Conservation (phyloP, 2,113 vertebrate species). For the Chionis minor region DNA sequence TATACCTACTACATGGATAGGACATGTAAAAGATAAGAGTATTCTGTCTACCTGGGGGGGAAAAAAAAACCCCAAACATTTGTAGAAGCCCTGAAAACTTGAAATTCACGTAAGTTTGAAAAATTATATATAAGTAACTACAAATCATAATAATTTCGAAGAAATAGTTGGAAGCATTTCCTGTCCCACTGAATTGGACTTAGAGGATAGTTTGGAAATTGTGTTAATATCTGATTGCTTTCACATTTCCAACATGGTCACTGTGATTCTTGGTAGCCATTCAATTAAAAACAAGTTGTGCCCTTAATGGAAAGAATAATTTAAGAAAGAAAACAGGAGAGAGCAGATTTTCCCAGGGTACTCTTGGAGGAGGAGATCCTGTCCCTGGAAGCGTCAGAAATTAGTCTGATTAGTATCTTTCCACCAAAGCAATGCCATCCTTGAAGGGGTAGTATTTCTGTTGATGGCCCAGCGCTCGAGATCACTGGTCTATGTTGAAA, state of each 20-base stretch:
- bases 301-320: neutral
- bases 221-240: neutral
- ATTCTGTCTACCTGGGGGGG: neutral
- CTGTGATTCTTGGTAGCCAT: neutral
- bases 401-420: neutral
- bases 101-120: neutral
- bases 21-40: neutral
- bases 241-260: rapidly evolving
- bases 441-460: neutral
- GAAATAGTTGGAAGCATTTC: neutral
- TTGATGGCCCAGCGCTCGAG: neutral
- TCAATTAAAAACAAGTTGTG: neutral
- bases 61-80: neutral
- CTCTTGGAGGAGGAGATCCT: neutral
- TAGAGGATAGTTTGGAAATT: neutral
- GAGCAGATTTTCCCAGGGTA: neutral
- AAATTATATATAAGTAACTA: neutral
- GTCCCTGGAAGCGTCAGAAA: neutral
- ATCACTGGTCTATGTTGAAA: neutral
- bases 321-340: neutral
- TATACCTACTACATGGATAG: neutral
- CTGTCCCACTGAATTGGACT: neutral
- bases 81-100: neutral
- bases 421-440: neutral
- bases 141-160: neutral